Base-by-base conservation (phyloP, 2,113 vertebrate species). In the Sceloporus undulatus region DNA sequence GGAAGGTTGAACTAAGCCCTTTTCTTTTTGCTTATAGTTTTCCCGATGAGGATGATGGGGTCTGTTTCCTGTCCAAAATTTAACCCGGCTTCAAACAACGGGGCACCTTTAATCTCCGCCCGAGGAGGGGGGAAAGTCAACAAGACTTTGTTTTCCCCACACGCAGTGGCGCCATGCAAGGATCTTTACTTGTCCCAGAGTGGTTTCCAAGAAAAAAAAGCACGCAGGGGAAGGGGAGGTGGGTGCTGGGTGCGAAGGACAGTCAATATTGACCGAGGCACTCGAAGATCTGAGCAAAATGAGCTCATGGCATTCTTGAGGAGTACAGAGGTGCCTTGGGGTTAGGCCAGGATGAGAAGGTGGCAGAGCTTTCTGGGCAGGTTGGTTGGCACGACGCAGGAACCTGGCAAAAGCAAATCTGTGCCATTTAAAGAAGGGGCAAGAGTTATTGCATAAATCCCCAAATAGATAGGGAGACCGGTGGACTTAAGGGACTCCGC, bases 221-320 rank as follows among this genome's bases (percentile, higher is more conserved):
- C 42, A 40, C 48, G 56, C 10, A 34, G 77, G 21, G 34, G 65
- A 14, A 25, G 0, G 9, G 48, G 19, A 40, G 0, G 59, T 23
- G 74, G 29, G 18, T 19, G 70, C 4, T 40, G 68, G 56, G 4
- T 25, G 78, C 8, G 27, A n/a, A 34, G 87, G 83, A 80, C 40
- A 85, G 90, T 90, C 92, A 91, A 90, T 91, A 91, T 93, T 93
- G 88, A 90, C 82, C 38, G 40, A 91, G 29, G 54, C 79, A 10
- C 78, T 90, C 8, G 25, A 70, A 82, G 79, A 87, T 85, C 80
- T 78, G 52, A 87, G 73, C 40, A 29, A 27, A 38, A 71, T 93
- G 92, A 93, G 87, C 86, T 93, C 92, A 91, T 38, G 62, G 19
- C 68, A 85, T 83, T 87, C 90, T 89, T 79, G 52, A 75, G 8